Percentiles rank a stretch among this genome's conserved stretches.
Conservation (phyloP, 2,888 invertebrate genomes). For the Eurytoma californica region DNA sequence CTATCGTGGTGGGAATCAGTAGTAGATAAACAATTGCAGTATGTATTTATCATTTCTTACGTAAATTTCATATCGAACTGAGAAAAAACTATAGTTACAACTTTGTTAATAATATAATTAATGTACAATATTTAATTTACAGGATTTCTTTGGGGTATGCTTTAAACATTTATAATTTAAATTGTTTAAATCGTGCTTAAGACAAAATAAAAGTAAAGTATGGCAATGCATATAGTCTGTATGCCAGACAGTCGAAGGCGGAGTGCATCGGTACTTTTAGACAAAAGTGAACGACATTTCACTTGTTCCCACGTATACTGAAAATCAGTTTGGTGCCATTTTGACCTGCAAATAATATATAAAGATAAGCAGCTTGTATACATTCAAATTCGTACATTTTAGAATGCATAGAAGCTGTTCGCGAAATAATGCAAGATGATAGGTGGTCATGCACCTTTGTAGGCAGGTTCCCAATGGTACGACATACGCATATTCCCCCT, state of each 20-base stretch:
- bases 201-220: slow-evolving; percentile 44
- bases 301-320: slow-evolving; percentile 26
- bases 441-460: slow-evolving; percentile 43
- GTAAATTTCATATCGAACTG: too few relatives aligned
- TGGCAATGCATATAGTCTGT: slow-evolving; percentile 27
- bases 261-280: slow-evolving; percentile 41
- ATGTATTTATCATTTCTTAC: too few relatives aligned
- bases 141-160: too few relatives aligned
- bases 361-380: slow-evolving; percentile 46
- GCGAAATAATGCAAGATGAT: slow-evolving; percentile 42
- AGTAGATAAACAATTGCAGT: too few relatives aligned
- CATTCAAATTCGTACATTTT: slow-evolving; percentile 43
- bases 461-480: slow-evolving; percentile 23
- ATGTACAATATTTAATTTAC: too few relatives aligned
- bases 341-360: slow-evolving; percentile 35
- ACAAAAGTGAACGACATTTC: slow-evolving; percentile 15
- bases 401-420: slow-evolving; percentile 23
- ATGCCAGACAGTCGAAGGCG: slow-evolving; percentile 19
- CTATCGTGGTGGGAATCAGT: too few relatives aligned
- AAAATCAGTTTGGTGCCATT: slow-evolving; percentile 45
- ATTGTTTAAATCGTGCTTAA: too few relatives aligned
- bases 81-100: too few relatives aligned
- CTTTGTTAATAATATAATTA: too few relatives aligned
- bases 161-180: too few relatives aligned
- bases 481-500: slow-evolving; percentile 20